Percentiles rank a stretch among this genome's conserved stretches.
phyloP scores from a whole-genome alignment of 2,888 invertebrate species.

The Lepidocyrtoides sp. region DNA sequence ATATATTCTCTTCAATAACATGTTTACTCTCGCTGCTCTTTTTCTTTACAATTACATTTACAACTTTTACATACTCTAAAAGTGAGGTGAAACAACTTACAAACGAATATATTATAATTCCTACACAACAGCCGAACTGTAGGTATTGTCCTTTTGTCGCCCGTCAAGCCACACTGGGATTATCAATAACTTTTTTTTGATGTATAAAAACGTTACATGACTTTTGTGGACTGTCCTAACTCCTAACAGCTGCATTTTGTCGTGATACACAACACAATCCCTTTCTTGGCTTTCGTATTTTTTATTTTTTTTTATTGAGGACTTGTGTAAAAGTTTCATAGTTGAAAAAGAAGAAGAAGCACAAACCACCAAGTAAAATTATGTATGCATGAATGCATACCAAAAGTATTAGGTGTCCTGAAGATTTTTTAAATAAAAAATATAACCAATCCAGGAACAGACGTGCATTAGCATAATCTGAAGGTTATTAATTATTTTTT shows the following conservation, averaged over 20 bases:
- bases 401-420: slow-evolving; percentile 19
- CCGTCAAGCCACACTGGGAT: slow-evolving; percentile 44
- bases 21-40: slow-evolving; percentile 11
- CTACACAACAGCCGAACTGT: slow-evolving; percentile 44
- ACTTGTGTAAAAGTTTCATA: background rate
- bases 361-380: background rate
- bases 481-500: slow-evolving; percentile 55
- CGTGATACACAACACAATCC: slow-evolving; percentile 7
- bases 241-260: slow-evolving; percentile 27
- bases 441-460: slow-evolving; percentile 28
- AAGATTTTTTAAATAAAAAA: slow-evolving; percentile 14
- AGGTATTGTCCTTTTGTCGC: slow-evolving; percentile 55
- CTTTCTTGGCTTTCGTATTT: background rate
- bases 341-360: background rate
- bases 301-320: background rate
- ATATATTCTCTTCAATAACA: slow-evolving; percentile 26
- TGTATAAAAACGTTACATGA: slow-evolving; percentile 34
- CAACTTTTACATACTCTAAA: slow-evolving; percentile 62
- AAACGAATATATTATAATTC: slow-evolving; percentile 39
- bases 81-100: slow-evolving; percentile 67
- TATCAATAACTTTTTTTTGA: slow-evolving; percentile 37
- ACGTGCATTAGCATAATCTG: slow-evolving; percentile 56
- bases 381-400: slow-evolving; percentile 2
- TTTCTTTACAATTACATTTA: slow-evolving; percentile 47
- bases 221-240: slow-evolving; percentile 37